A percentile compares a stretch with the other conserved stretches of the same genome.
Conservation (phyloP, 2,113 vertebrate genomes). For the Lophochroa leadbeateri region DNA sequence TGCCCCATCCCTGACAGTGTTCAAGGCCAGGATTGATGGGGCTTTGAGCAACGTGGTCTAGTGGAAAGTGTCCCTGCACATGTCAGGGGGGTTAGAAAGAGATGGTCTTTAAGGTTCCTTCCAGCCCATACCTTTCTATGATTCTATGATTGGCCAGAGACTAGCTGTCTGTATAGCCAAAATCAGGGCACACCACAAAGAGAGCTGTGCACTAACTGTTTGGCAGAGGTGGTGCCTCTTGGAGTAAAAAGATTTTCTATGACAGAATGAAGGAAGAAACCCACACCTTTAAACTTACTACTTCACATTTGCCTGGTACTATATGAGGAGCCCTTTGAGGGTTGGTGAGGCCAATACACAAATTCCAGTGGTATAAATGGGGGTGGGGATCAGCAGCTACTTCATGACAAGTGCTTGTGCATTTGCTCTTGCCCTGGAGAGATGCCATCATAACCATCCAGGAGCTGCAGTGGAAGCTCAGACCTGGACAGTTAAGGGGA, state of each 20-base stretch:
- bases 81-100: not conserved
- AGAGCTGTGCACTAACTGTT: not conserved
- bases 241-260: not conserved
- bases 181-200: not conserved
- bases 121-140: not conserved
- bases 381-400: not conserved
- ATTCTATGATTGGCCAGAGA: not conserved
- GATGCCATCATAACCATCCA: no score
- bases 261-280: fast-evolving
- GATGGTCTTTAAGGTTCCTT: not conserved
- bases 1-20: not conserved
- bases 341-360: not conserved
- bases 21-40: not conserved
- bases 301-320: not conserved
- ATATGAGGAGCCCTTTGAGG: not conserved
- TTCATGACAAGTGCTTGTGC: not conserved
- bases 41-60: not conserved
- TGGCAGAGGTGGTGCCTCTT: not conserved
- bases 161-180: not conserved
- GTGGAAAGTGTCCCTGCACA: not conserved
- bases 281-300: not conserved
- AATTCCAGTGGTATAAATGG: not conserved
- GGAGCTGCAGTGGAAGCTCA: fast-evolving
- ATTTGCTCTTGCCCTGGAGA: not conserved
- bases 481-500: not conserved